A percentile compares a stretch with the other conserved stretches of the same genome.
Evolutionary conservation across 2,797 vertebrate species (phyloP).

Genomic region (Danio choprae): DNA sequence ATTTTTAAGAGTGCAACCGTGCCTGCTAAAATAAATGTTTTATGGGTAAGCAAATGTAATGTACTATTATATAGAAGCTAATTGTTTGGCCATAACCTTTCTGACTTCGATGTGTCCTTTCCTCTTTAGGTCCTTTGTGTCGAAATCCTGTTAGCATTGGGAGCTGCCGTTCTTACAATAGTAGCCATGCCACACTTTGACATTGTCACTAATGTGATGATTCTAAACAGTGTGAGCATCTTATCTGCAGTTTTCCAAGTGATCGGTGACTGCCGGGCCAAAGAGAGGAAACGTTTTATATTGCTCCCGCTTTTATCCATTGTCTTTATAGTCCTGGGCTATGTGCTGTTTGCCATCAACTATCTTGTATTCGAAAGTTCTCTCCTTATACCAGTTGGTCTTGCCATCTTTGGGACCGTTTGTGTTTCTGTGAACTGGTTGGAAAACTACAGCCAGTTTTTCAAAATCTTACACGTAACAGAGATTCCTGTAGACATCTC

Average conservation of each 20-base stretch:
- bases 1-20: constrained; percentile 53
- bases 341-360: constrained; percentile 58
- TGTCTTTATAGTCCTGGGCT: constrained; percentile 63
- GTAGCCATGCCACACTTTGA: constrained; percentile 64
- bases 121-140: constrained; percentile 47
- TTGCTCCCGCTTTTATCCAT: constrained; percentile 58
- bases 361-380: constrained; percentile 55
- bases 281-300: constrained; percentile 56
- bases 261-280: constrained; percentile 52
- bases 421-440: constrained; percentile 76
- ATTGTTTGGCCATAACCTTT: neutral
- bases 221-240: constrained; percentile 62
- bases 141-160: constrained; percentile 46
- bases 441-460: constrained; percentile 70
- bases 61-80: no score
- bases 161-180: constrained; percentile 53
- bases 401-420: constrained; percentile 68
- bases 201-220: constrained; percentile 62
- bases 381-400: constrained; percentile 55
- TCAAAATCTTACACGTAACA: constrained; percentile 58
- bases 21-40: constrained; percentile 39
- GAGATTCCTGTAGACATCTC: constrained; percentile 61
- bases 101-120: neutral
- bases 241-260: constrained; percentile 64
- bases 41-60: constrained; percentile 41